Conservation (phyloP, 2,888 invertebrate species). For the Cephus pygmeus region DNA sequence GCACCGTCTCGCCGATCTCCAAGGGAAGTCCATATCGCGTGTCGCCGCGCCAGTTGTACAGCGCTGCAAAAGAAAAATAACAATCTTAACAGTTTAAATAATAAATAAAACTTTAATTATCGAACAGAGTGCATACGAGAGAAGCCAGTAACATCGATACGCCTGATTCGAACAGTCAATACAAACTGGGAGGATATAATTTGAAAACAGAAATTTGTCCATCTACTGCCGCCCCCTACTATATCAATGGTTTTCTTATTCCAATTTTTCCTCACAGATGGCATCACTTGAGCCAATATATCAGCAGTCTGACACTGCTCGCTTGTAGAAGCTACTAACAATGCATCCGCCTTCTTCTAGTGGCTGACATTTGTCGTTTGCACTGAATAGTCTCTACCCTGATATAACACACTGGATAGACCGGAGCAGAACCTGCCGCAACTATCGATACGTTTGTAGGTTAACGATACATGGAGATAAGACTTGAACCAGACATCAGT, state of each 20-base stretch:
- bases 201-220: neutral
- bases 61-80: slow-evolving; percentile 75
- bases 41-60: slow-evolving; percentile 91
- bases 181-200: neutral
- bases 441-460: neutral
- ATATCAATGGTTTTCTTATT: neutral
- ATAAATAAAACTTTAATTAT: slow-evolving; percentile 17
- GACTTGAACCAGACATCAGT: neutral
- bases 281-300: neutral
- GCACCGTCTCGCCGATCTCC: slow-evolving; percentile 92
- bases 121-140: neutral
- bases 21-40: slow-evolving; percentile 82
- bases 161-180: neutral
- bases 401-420: neutral
- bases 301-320: neutral
- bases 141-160: neutral
- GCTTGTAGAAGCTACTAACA: neutral
- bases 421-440: neutral
- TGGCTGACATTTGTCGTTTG: neutral
- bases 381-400: neutral
- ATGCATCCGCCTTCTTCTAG: neutral
- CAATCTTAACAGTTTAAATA: slow-evolving; percentile 49
- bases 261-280: neutral
- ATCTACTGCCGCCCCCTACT: neutral
- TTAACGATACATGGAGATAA: neutral